Evolutionary conservation across 2,888 invertebrate species (phyloP).

Genomic region (Caenorhabditis uteleia): DNA sequence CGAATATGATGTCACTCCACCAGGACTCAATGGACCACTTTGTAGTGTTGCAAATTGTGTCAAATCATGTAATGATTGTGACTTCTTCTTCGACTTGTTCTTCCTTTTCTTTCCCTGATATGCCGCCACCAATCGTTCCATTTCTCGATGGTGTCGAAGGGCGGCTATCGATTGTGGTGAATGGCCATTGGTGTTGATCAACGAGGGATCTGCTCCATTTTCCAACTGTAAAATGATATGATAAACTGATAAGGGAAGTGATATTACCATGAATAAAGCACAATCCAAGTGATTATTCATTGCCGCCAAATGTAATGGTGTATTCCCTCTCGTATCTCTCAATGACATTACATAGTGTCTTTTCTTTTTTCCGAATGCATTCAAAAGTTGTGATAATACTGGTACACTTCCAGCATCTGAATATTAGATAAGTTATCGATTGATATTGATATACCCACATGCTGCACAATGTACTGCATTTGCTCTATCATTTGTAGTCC

Average conservation of each 20-base stretch:
- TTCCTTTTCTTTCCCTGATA: slow-evolving; percentile 33
- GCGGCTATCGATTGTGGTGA: slow-evolving; percentile 55
- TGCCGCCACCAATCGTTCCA: slow-evolving; percentile 42
- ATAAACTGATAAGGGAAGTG: neutral
- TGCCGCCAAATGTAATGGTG: slow-evolving; percentile 65
- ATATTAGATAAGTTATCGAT: slow-evolving; percentile 3
- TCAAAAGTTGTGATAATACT: slow-evolving; percentile 52
- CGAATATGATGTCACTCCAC: slow-evolving; percentile 28
- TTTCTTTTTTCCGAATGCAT: slow-evolving; percentile 53
- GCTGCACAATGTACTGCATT: slow-evolving; percentile 65
- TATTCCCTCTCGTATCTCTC: slow-evolving; percentile 62
- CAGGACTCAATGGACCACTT: slow-evolving; percentile 30
- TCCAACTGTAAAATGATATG: slow-evolving; percentile 43
- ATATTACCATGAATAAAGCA: slow-evolving; percentile 52
- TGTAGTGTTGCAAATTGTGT: slow-evolving; percentile 23
- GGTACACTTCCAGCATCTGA: slow-evolving; percentile 59
- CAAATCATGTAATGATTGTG: slow-evolving; percentile 34
- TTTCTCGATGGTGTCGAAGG: slow-evolving; percentile 43
- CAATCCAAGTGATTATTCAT: slow-evolving; percentile 59
- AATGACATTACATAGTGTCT: slow-evolving; percentile 46
- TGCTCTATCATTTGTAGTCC: slow-evolving; percentile 61
- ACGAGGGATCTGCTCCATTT: slow-evolving; percentile 54
- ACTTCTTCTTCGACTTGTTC: slow-evolving; percentile 33
- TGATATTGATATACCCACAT: slow-evolving; percentile 33
- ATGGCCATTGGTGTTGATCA: slow-evolving; percentile 53